phyloP scores from a whole-genome alignment of 2,113 vertebrate species.

The Odontesthes bonariensis region DNA sequence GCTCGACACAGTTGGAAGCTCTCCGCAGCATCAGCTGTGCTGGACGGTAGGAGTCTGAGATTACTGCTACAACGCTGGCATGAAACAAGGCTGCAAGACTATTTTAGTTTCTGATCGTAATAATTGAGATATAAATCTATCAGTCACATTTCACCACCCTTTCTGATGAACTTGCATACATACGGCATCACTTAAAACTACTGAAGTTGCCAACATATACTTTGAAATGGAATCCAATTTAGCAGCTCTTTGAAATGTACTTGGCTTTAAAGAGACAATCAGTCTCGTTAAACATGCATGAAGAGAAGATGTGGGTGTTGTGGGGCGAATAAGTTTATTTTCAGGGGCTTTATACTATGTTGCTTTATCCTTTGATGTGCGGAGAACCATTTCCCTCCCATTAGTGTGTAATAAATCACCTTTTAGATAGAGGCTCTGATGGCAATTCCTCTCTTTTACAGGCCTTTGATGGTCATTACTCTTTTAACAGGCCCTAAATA shows the following conservation, averaged over 20 bases:
- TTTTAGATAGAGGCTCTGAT: constrained; percentile 76
- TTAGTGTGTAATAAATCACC: constrained; percentile 82
- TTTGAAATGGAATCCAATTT: constrained; percentile 31
- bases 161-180: constrained; percentile 2
- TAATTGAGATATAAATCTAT: constrained; percentile 29
- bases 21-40: constrained; percentile 15
- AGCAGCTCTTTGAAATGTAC: constrained; percentile 28
- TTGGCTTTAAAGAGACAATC: constrained; percentile 44
- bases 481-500: constrained; percentile 84
- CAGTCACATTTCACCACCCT: constrained; percentile 39
- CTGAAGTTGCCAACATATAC: constrained; percentile 14
- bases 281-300: constrained; percentile 29
- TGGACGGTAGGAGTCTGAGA: constrained; percentile 11
- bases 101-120: constrained; percentile 16
- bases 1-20: constrained; percentile 22
- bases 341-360: constrained; percentile 55
- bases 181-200: background rate
- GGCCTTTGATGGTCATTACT: constrained; percentile 84
- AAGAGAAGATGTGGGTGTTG: constrained; percentile 32
- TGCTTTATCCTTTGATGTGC: constrained; percentile 77
- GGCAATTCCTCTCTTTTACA: constrained; percentile 80
- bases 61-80: constrained; percentile 4
- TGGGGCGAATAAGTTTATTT: constrained; percentile 60
- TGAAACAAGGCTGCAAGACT: background rate
- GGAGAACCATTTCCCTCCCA: constrained; percentile 77